Evolutionary conservation across 2,797 vertebrate species (phyloP).

Genomic region (Neopelma chrysocephalum): DNA sequence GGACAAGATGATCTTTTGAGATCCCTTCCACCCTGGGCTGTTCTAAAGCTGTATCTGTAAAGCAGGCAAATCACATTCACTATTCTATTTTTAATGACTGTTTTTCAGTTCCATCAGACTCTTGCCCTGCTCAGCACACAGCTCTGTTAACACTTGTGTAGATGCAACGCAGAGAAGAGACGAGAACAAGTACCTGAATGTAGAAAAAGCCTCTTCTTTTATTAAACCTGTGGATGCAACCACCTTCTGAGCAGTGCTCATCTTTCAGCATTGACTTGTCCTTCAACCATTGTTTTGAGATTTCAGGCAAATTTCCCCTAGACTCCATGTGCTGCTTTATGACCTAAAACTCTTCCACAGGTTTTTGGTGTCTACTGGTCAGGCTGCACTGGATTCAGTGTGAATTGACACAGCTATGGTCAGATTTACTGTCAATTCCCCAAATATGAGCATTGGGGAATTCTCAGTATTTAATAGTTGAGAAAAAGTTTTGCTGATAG

Average conservation of each 20-base stretch:
- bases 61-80: neutral
- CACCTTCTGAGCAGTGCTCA: neutral
- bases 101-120: neutral
- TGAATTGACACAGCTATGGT: neutral
- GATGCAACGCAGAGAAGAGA: neutral
- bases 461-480: neutral
- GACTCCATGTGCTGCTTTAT: neutral
- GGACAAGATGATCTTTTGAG: neutral
- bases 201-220: neutral
- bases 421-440: neutral
- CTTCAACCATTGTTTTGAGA: neutral
- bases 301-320: neutral
- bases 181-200: rapidly evolving
- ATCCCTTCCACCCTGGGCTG: neutral
- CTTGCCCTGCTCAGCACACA: neutral
- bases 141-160: neutral
- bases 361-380: neutral
- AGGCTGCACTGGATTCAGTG: neutral
- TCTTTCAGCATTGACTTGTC: neutral
- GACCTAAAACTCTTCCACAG: neutral
- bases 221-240: neutral
- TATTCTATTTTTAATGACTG: neutral
- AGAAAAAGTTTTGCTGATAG: neutral
- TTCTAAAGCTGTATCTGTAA: neutral
- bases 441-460: neutral